A percentile compares a stretch with the other conserved stretches of the same genome.
phyloP scores from a whole-genome alignment of 1,140 invertebrate genomes.

The Philopotamus ludificatus region DNA sequence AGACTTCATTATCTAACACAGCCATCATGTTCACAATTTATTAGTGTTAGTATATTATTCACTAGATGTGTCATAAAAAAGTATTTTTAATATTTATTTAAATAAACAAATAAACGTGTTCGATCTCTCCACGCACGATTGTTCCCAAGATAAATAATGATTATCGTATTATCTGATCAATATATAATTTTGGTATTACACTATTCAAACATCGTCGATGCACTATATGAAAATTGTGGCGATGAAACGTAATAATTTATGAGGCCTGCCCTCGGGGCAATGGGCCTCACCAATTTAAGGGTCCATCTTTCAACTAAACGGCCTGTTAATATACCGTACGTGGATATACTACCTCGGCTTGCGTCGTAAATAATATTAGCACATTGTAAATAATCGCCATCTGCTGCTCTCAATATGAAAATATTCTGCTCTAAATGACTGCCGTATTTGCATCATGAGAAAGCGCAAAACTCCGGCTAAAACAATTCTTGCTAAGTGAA shows the following conservation, averaged over 20 bases:
- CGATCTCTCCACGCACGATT: too few relatives aligned
- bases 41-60: too few relatives aligned
- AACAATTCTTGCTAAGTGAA: background rate
- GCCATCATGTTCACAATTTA: background rate
- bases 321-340: constrained; percentile 11
- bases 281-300: constrained; percentile 8
- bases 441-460: too few relatives aligned
- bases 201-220: too few relatives aligned
- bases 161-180: too few relatives aligned
- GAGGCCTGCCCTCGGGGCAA: background rate
- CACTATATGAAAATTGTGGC: background rate
- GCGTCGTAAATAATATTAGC: constrained; percentile 26
- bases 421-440: too few relatives aligned
- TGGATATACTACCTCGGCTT: constrained; percentile 4
- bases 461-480: background rate
- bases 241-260: constrained; percentile 9
- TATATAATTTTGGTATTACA: too few relatives aligned
- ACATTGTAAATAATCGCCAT: constrained; percentile 21
- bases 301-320: constrained; percentile 23
- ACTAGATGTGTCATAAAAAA: too few relatives aligned
- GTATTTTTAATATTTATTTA: too few relatives aligned
- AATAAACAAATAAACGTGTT: too few relatives aligned
- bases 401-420: too few relatives aligned
- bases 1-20: background rate
- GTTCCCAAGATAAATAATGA: too few relatives aligned